These are phyloP conservation scores for Rotaria socialis DNA, from an alignment of 2,888 invertebrate genomes.

Conservation along the genomic window DNA sequence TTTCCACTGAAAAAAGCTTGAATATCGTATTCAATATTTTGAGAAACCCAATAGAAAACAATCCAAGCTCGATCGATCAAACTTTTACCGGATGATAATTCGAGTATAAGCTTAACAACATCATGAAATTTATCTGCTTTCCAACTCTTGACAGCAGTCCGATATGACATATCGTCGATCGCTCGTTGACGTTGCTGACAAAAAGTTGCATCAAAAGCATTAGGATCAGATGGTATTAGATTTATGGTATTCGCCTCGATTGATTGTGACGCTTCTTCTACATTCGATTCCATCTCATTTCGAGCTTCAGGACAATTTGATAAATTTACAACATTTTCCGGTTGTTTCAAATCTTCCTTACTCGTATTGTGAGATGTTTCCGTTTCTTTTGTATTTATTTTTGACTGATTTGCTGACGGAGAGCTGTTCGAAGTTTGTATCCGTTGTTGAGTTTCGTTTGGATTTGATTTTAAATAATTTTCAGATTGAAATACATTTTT, in stretches of 20 bases:
- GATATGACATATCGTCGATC: background rate
- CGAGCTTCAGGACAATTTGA: too few relatives aligned
- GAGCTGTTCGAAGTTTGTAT: too few relatives aligned
- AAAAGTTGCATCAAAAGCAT: background rate
- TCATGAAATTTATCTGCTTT: background rate
- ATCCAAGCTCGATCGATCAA: slow-evolving; percentile 37
- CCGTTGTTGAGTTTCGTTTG: too few relatives aligned
- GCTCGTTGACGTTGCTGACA: background rate
- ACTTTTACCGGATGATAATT: background rate
- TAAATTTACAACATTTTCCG: too few relatives aligned
- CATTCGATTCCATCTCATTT: too few relatives aligned
- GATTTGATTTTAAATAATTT: too few relatives aligned
- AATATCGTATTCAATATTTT: slow-evolving; percentile 35
- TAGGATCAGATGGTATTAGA: background rate
- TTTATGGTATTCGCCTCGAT: background rate
- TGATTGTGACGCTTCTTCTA: too few relatives aligned
- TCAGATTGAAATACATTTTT: too few relatives aligned
- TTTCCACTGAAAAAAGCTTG: slow-evolving; percentile 19
- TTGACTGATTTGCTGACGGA: too few relatives aligned
- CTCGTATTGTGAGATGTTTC: too few relatives aligned
- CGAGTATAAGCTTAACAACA: background rate
- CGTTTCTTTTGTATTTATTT: too few relatives aligned
- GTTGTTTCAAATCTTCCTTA: too few relatives aligned
- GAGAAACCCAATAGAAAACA: slow-evolving; percentile 38
- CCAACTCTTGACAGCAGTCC: background rate